Evolutionary conservation across 2,113 vertebrate species (phyloP).

Genomic region (Pteruthius melanotis): DNA sequence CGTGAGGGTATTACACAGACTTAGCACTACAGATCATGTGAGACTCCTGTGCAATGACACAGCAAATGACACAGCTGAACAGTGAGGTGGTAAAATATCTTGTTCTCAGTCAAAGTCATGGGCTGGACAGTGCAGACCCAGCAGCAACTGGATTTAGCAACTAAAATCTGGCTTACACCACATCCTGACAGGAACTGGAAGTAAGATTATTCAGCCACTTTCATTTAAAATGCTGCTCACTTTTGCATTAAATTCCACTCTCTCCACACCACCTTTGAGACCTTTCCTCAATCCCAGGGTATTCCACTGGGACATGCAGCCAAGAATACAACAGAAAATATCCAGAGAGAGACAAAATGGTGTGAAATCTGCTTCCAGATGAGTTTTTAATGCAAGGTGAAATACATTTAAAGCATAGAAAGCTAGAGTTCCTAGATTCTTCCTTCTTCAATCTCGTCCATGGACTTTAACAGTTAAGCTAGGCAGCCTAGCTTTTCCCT

Average conservation of each 20-base stretch:
- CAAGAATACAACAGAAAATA: neutral
- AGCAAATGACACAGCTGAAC: neutral
- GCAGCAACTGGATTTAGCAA: neutral
- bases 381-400: neutral
- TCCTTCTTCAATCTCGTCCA: neutral
- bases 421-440: neutral
- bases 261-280: neutral
- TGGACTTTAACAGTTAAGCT: neutral
- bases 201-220: neutral
- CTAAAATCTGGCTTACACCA: neutral
- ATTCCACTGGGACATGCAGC: neutral
- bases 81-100: neutral
- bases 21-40: fast-evolving
- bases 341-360: neutral
- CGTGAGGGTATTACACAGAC: neutral
- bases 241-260: neutral
- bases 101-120: neutral
- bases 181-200: neutral
- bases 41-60: neutral
- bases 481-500: neutral
- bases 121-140: neutral
- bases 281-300: neutral
- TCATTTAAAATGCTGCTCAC: neutral
- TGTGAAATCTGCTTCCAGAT: neutral
- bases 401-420: neutral